Evolutionary conservation across 2,888 invertebrate species (phyloP).

Genomic region (Hylaea fasciaria): DNA sequence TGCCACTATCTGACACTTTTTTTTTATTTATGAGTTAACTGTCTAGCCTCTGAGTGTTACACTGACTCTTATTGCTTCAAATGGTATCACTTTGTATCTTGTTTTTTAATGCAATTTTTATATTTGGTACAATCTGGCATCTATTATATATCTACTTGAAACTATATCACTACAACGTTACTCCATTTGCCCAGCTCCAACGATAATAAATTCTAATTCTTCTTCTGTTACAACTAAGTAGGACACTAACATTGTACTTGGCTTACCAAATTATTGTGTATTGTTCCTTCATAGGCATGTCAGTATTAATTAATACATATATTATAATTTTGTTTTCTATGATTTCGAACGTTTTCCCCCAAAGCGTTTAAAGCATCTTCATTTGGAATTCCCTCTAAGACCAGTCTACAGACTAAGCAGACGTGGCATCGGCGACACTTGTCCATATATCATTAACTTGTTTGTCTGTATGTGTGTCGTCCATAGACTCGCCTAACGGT

Average conservation of each 20-base stretch:
- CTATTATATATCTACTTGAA: no score
- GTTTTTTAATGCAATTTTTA: no score
- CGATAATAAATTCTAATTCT: no score
- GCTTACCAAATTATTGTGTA: slow-evolving; percentile 1
- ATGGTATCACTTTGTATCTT: neutral
- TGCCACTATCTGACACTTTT: slow-evolving; percentile 70
- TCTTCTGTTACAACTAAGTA: neutral
- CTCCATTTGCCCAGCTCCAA: no score
- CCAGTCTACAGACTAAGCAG: slow-evolving; percentile 35
- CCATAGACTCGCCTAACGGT: slow-evolving; percentile 70
- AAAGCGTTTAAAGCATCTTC: slow-evolving; percentile 51
- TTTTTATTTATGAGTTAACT: slow-evolving; percentile 64
- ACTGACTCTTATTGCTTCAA: slow-evolving; percentile 12
- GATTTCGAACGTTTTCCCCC: slow-evolving; percentile 44
- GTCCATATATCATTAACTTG: slow-evolving; percentile 71
- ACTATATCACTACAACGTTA: no score
- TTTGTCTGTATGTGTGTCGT: slow-evolving; percentile 75
- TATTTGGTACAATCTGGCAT: no score
- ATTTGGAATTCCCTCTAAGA: slow-evolving; percentile 57
- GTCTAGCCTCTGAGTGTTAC: slow-evolving; percentile 39
- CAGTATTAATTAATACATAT: slow-evolving; percentile 10
- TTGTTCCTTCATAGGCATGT: slow-evolving; percentile 18
- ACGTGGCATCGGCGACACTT: slow-evolving; percentile 46
- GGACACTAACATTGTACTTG: neutral
- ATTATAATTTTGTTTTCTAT: slow-evolving; percentile 28